Evolutionary conservation across 2,797 vertebrate genomes (phyloP).

Genomic region (Mormyrops boulengeri): DNA sequence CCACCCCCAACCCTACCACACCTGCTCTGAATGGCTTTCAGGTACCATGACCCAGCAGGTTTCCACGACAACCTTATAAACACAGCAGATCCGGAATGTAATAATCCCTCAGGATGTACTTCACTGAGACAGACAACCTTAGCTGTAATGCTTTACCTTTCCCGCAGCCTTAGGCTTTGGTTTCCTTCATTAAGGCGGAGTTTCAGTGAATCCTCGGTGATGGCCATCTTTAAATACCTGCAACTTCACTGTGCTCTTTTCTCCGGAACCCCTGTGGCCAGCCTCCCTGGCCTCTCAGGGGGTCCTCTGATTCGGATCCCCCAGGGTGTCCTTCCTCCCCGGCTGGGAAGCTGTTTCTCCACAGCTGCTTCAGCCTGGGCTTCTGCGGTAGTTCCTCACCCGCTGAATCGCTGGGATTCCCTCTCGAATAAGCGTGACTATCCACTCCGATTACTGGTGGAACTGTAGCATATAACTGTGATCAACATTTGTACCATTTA

Average conservation of each 20-base stretch:
- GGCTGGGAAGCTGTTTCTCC: background rate
- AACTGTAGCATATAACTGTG: background rate
- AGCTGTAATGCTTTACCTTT: background rate
- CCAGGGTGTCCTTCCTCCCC: background rate
- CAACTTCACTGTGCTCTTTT: background rate
- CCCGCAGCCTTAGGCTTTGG: background rate
- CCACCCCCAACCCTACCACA: background rate
- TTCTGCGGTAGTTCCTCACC: background rate
- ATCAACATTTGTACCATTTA: background rate
- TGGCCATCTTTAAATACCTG: background rate
- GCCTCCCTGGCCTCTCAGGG: background rate
- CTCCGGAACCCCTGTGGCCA: background rate
- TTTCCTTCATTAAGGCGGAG: background rate
- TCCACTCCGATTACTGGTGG: background rate
- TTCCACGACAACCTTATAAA: constrained; percentile 1
- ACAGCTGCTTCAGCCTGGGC: background rate
- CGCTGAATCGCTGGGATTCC: background rate
- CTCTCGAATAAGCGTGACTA: background rate
- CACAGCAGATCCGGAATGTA: background rate
- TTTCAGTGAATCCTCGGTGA: background rate
- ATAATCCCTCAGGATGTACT: background rate
- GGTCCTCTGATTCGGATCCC: background rate
- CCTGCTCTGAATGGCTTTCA: background rate
- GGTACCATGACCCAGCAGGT: background rate
- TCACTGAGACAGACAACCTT: background rate